These are phyloP conservation scores for Dioctria rufipes DNA, from an alignment of 2,888 invertebrate species.

Conservation along the genomic window DNA sequence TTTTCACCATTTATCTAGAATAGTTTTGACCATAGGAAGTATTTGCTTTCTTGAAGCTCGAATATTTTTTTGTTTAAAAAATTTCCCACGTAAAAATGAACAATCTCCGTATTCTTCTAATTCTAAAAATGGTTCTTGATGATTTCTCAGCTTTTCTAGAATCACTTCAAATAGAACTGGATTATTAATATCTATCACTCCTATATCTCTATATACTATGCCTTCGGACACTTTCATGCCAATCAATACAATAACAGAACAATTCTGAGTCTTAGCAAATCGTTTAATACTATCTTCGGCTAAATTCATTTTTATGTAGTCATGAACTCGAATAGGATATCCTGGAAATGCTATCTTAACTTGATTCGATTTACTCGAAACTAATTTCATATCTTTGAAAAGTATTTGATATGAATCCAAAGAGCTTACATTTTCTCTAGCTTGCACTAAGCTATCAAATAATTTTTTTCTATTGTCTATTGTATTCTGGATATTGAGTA, in stretches of 20 bases:
- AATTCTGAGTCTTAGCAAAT: slow-evolving; percentile 72
- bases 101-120: slow-evolving; percentile 69
- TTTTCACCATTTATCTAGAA: slow-evolving; percentile 63
- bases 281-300: slow-evolving; percentile 72
- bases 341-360: slow-evolving; percentile 75
- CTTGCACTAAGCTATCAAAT: slow-evolving; percentile 75
- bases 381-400: slow-evolving; percentile 82
- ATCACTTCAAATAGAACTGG: slow-evolving; percentile 64
- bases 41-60: slow-evolving; percentile 80
- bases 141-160: slow-evolving; percentile 59
- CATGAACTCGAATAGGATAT: slow-evolving; percentile 66
- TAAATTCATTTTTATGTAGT: slow-evolving; percentile 65
- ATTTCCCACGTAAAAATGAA: slow-evolving; percentile 70
- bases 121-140: slow-evolving; percentile 62
- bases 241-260: slow-evolving; percentile 74
- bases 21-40: slow-evolving; percentile 76
- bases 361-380: slow-evolving; percentile 73
- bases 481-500: slow-evolving; percentile 70
- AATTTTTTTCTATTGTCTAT: slow-evolving; percentile 68
- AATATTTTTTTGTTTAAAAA: slow-evolving; percentile 76
- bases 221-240: slow-evolving; percentile 74
- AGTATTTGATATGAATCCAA: slow-evolving; percentile 80
- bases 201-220: slow-evolving; percentile 75
- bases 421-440: slow-evolving; percentile 78
- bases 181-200: slow-evolving; percentile 71